phyloP scores from a whole-genome alignment of 2,113 vertebrate species.

The Microtus oregoni region DNA sequence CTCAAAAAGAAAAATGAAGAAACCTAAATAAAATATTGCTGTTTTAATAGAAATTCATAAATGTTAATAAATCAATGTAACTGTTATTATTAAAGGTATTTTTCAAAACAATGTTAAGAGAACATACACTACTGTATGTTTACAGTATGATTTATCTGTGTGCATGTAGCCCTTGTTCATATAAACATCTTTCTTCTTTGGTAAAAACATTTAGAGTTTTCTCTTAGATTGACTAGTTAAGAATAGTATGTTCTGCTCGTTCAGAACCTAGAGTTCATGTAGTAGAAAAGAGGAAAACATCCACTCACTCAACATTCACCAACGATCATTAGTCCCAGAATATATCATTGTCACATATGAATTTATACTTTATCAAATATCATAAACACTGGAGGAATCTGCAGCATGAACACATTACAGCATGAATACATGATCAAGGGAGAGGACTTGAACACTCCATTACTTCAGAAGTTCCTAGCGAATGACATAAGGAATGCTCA shows the following conservation, averaged over 20 bases:
- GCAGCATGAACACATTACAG: background rate
- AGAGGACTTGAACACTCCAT: background rate
- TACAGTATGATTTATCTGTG: background rate
- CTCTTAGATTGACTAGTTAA: background rate
- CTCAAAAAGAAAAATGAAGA: background rate
- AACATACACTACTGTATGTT: background rate
- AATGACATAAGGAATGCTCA: background rate
- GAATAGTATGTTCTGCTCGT: background rate
- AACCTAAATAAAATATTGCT: background rate
- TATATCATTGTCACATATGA: background rate
- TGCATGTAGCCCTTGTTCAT: background rate
- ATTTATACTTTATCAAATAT: slow-evolving; percentile 9
- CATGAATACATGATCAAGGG: background rate
- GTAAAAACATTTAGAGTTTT: background rate
- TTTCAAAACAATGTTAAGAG: background rate
- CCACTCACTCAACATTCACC: background rate
- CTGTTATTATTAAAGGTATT: slow-evolving; percentile 5
- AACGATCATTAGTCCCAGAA: background rate
- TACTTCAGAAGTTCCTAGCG: background rate
- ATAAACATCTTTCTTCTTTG: background rate
- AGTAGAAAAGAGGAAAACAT: background rate
- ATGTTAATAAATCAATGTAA: background rate
- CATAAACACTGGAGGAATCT: background rate
- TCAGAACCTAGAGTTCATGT: background rate
- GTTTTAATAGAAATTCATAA: background rate